Evolutionary conservation across 2,888 invertebrate genomes (phyloP).

Genomic region (Drosophila picticornis): DNA sequence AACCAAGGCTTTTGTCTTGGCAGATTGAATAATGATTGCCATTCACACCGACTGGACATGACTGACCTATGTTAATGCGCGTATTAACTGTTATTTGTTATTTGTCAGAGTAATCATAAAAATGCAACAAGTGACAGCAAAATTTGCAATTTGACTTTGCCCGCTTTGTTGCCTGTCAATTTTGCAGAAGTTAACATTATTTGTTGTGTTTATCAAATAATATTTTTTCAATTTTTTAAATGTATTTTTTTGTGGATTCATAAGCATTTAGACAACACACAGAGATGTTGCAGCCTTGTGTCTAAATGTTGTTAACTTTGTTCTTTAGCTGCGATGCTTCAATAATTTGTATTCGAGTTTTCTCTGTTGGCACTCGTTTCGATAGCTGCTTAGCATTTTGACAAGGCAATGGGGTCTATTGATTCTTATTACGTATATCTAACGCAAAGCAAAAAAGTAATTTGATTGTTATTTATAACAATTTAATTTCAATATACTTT

Average conservation of each 20-base stretch:
- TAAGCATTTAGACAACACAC: conserved; percentile 26
- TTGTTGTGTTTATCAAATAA: conserved; percentile 61
- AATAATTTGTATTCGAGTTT: conserved; percentile 48
- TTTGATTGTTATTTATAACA: background rate
- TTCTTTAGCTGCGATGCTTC: conserved; percentile 43
- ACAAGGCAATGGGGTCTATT: conserved; percentile 4
- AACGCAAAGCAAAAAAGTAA: background rate
- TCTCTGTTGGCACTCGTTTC: conserved; percentile 43
- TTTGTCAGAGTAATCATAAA: conserved; percentile 65
- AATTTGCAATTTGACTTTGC: conserved; percentile 37
- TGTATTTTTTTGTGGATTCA: background rate
- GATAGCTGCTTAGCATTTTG: conserved; percentile 5
- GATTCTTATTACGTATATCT: background rate
- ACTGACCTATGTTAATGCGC: conserved; percentile 71
- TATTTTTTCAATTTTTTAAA: conserved; percentile 20
- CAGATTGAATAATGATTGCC: conserved; percentile 67
- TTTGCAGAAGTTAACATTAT: conserved; percentile 62
- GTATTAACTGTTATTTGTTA: conserved; percentile 73
- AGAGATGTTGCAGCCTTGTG: conserved; percentile 46
- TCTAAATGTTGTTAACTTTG: conserved; percentile 49
- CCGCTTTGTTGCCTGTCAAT: conserved; percentile 61
- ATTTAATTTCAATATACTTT: background rate
- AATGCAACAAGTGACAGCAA: conserved; percentile 63
- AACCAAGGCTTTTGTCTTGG: conserved; percentile 63
- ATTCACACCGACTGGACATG: conserved; percentile 60